Conservation (phyloP, 1,140 invertebrate species). For the Phthorimaea operculella region DNA sequence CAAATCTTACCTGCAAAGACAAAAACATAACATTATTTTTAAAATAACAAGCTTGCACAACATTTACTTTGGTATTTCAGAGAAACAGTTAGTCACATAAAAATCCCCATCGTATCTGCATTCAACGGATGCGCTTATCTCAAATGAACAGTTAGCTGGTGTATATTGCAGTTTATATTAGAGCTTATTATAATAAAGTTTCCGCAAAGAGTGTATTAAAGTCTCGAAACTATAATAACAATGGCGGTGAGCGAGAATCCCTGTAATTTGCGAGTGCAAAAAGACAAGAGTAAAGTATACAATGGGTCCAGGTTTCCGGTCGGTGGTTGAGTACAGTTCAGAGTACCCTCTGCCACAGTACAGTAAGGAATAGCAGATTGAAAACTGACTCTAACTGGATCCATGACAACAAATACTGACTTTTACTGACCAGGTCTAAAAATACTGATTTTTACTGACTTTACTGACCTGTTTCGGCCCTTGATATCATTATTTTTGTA, state of each 20-base stretch:
- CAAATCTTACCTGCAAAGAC: slow-evolving; percentile 11
- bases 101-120: neutral
- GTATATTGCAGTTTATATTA: too few species aligned
- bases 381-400: too few species aligned
- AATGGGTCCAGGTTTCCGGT: slow-evolving; percentile 51
- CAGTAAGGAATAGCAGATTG: too few species aligned
- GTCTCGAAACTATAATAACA: neutral
- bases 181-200: neutral
- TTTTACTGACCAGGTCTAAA: too few species aligned
- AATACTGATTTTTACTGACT: too few species aligned
- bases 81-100: slow-evolving; percentile 1
- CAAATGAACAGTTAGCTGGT: neutral
- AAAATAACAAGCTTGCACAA: neutral
- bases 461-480: too few species aligned
- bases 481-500: too few species aligned
- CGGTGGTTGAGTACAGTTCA: slow-evolving; percentile 16
- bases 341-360: too few species aligned
- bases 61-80: neutral
- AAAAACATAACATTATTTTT: slow-evolving; percentile 4
- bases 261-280: neutral
- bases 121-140: slow-evolving; percentile 1
- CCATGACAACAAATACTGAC: too few species aligned
- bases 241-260: neutral
- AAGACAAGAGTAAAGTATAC: slow-evolving; percentile 18
- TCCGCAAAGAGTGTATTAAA: neutral